phyloP scores from a whole-genome alignment of 1,140 invertebrate species.

The Macrosteles quadrilineatus region DNA sequence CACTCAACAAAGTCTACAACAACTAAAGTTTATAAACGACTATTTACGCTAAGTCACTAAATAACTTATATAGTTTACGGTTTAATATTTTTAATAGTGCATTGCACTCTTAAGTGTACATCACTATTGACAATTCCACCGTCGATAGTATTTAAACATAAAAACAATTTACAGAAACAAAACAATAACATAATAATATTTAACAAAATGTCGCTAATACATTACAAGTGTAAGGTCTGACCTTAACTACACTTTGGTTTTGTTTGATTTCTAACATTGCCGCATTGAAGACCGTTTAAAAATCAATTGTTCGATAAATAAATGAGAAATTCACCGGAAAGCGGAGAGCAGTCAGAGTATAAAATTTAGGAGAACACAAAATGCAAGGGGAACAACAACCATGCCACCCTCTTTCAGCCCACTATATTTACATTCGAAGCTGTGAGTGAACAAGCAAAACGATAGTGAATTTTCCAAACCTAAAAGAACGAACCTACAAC shows the following conservation, averaged over 20 bases:
- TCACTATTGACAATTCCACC: neutral
- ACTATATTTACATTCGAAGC: conserved; percentile 35
- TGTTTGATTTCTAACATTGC: conserved; percentile 27
- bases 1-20: conserved; percentile 22
- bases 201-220: too few species aligned
- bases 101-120: neutral
- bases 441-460: conserved; percentile 22
- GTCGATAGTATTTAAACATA: neutral
- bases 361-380: conserved; percentile 25
- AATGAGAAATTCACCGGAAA: conserved; percentile 8
- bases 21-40: conserved; percentile 12
- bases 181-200: neutral
- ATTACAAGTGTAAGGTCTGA: neutral
- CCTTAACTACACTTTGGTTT: conserved; percentile 1
- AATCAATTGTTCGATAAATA: neutral
- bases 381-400: conserved; percentile 30
- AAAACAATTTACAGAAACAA: neutral
- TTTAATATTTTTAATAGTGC: neutral
- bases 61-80: neutral
- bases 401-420: conserved; percentile 33
- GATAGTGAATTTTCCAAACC: conserved; percentile 11
- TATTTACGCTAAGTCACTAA: conserved; percentile 18
- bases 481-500: conserved; percentile 37
- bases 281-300: conserved; percentile 10
- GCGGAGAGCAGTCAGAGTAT: neutral